Conservation (phyloP, 2,113 vertebrate genomes). For the Halcyon malimbica region DNA sequence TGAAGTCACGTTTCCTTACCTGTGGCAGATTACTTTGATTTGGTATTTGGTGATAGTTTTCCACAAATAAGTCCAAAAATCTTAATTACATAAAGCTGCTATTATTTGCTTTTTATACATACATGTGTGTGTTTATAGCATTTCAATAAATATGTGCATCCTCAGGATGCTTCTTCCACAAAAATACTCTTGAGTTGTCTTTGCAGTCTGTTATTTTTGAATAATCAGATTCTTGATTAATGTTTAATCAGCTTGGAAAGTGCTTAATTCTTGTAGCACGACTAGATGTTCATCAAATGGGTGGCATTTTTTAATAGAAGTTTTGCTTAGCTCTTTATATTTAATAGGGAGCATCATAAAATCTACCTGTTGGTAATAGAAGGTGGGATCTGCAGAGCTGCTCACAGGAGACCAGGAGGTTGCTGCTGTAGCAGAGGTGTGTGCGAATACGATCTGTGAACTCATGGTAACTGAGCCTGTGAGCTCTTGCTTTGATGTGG, state of each 20-base stretch:
- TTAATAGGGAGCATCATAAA: background rate
- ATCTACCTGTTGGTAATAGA: fast-evolving
- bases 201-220: background rate
- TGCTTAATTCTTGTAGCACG: background rate
- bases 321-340: background rate
- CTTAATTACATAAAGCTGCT: background rate
- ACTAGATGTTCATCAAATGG: background rate
- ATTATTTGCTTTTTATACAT: background rate
- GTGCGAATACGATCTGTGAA: fast-evolving
- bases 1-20: background rate
- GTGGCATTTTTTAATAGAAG: background rate
- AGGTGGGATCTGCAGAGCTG: background rate
- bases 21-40: background rate
- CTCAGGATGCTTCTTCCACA: background rate
- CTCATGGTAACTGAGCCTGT: background rate
- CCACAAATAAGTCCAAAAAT: background rate
- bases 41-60: background rate
- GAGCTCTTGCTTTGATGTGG: background rate
- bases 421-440: background rate
- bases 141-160: background rate
- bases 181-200: fast-evolving
- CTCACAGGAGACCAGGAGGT: background rate
- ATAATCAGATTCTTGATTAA: background rate
- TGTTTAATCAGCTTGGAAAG: background rate
- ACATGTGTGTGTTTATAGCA: background rate